phyloP scores from a whole-genome alignment of 2,113 vertebrate genomes.

The Anguilla japonica region DNA sequence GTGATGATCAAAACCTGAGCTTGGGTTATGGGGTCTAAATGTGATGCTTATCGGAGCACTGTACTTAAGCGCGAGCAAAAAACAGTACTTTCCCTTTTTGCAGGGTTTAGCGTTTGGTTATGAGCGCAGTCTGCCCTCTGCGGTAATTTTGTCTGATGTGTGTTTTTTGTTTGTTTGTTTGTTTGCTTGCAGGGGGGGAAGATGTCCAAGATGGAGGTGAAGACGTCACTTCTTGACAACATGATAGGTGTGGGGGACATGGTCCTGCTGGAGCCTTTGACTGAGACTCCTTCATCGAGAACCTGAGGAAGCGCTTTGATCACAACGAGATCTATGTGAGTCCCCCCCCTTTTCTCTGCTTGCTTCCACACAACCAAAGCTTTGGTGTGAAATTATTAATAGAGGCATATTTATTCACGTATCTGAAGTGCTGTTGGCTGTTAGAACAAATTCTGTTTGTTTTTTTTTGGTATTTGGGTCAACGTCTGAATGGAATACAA shows the following conservation, averaged over 20 bases:
- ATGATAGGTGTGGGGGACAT: slow-evolving; percentile 98
- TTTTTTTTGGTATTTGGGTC: background rate
- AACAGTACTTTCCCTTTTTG: background rate
- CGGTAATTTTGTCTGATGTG: slow-evolving; percentile 8
- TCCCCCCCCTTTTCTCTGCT: slow-evolving; percentile 37
- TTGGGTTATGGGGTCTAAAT: slow-evolving; percentile 24
- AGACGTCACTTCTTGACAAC: slow-evolving; percentile 92
- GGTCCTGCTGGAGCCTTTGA: slow-evolving; percentile 93
- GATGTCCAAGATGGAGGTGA: slow-evolving; percentile 94
- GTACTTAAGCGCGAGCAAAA: background rate
- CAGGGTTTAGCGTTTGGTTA: background rate
- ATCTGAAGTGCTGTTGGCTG: background rate
- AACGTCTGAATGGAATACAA: background rate
- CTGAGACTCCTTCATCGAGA: slow-evolving; percentile 88
- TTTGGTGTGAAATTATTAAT: background rate
- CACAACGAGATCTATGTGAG: slow-evolving; percentile 95
- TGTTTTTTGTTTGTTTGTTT: slow-evolving; percentile 5
- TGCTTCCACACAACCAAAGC: background rate
- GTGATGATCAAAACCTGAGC: slow-evolving; percentile 31
- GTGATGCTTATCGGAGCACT: background rate
- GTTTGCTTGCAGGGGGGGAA: slow-evolving; percentile 59
- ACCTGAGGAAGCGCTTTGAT: slow-evolving; percentile 91
- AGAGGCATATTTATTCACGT: background rate
- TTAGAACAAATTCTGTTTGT: background rate
- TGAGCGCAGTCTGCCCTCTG: background rate